Base-by-base conservation (phyloP, 2,797 vertebrate species). In the Gymnocypris eckloni region DNA sequence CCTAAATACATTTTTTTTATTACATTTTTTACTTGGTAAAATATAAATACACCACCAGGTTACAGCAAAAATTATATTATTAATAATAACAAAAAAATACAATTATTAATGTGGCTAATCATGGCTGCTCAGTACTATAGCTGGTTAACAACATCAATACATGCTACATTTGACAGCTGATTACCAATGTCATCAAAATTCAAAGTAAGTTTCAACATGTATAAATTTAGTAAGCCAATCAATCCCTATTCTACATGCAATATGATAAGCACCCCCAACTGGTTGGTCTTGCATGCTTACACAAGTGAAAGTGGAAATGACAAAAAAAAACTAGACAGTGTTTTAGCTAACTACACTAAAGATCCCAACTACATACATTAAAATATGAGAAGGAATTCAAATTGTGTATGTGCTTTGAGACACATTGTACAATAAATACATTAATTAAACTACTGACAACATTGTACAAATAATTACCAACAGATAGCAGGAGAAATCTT, bases 221-320 rank as follows among this genome's bases (percentile, higher is more conserved):
- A 64, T 64, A 33, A 11, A 73, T 61, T 22, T 83, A 33, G 25
- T 73, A 75, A 39, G 12, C 28, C 12, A 76, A 72, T 82, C 50
- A 25, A 45, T 45, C 11, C 18, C 6, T 56, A 71, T 48, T 64
- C 41, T 52, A 76, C 43, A 66, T 66, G 56, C 8, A 50, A 50
- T 20, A 66, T 4, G n/a, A 1, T 12, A 64, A 37, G 11, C 41
- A 61, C 15, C 67, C 73, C 50, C n/a, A 39, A 77, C 7, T 18
- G 7, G 33, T 39, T 41, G 45, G 22, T 67, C 48, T 15, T 61
- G 18, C 3, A 50, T 61, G 54, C 41, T 48, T 41, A 20, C 64
- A 66, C 28, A 43, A 48, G 18, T 75, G 11, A 72, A 45, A 61
- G 41, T 54, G 25, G 25, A 73, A 64, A 61, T 37, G 6, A 48